Percentiles rank a stretch among this genome's conserved stretches.
phyloP scores from a whole-genome alignment of 2,888 invertebrate genomes.

The Limnephilus marmoratus region DNA sequence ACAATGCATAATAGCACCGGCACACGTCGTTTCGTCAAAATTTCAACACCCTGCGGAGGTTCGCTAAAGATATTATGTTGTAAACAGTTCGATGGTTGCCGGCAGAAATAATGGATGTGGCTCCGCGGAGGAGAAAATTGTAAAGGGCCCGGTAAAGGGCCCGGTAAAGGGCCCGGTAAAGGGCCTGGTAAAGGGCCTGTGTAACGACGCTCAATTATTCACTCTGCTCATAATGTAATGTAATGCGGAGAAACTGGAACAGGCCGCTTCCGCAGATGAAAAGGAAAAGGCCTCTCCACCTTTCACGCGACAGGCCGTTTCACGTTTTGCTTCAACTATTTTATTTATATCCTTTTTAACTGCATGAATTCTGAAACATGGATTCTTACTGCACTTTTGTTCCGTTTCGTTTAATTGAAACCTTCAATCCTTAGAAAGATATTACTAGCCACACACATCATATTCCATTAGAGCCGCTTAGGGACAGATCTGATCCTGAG shows the following conservation, averaged over 20 bases:
- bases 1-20: slow-evolving; percentile 32
- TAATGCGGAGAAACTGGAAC: not conserved
- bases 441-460: too few relatives aligned
- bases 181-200: not conserved
- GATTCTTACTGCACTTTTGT: too few relatives aligned
- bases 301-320: not conserved
- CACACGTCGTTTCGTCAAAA: slow-evolving; percentile 19
- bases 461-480: too few relatives aligned
- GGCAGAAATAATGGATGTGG: slow-evolving; percentile 2
- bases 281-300: not conserved
- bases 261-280: not conserved
- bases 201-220: not conserved
- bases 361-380: too few relatives aligned
- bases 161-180: not conserved
- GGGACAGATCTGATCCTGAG: too few relatives aligned
- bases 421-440: too few relatives aligned
- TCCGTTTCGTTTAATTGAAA: too few relatives aligned
- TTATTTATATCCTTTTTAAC: too few relatives aligned
- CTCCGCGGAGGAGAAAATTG: not conserved
- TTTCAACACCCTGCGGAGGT: slow-evolving; percentile 20
- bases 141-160: not conserved
- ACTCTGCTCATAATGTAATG: not conserved
- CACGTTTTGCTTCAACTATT: not conserved
- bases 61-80: not conserved
- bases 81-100: slow-evolving; percentile 21